Evolutionary conservation across 2,888 invertebrate genomes (phyloP).

Genomic region (Lumbricus terrestris): DNA sequence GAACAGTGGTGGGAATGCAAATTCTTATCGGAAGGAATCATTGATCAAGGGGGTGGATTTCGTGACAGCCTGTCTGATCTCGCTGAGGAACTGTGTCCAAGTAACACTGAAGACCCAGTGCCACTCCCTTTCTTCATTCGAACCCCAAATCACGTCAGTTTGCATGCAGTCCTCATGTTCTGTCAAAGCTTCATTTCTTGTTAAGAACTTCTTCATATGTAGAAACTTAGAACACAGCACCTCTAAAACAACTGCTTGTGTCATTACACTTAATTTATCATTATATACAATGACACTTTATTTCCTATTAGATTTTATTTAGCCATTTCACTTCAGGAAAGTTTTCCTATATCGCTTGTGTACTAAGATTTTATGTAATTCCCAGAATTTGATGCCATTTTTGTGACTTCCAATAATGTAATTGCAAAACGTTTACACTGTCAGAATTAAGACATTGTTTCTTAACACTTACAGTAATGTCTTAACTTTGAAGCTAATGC

Average conservation of each 20-base stretch:
- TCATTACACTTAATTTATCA: not conserved
- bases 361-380: too few species aligned
- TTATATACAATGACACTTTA: not conserved
- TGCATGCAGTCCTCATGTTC: not conserved
- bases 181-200: not conserved
- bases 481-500: not conserved
- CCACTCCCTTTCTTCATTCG: conserved; percentile 56
- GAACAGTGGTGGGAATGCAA: conserved; percentile 61
- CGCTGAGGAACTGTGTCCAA: conserved; percentile 58
- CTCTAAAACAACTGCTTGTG: not conserved
- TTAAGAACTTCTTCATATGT: too few species aligned
- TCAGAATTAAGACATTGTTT: not conserved
- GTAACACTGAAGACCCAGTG: conserved; percentile 45
- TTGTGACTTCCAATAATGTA: not conserved
- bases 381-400: not conserved
- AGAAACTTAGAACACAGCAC: too few species aligned
- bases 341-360: too few species aligned
- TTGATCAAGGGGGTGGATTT: conserved; percentile 59
- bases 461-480: not conserved
- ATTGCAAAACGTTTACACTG: not conserved
- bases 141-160: conserved; percentile 53
- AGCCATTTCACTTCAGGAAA: too few species aligned
- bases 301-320: not conserved
- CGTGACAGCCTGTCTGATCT: conserved; percentile 59
- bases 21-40: conserved; percentile 58